Evolutionary conservation across 2,797 vertebrate species (phyloP), one percentile per base, ranked within the genome.

Genomic region (Rousettus madagascariensis): DNA sequence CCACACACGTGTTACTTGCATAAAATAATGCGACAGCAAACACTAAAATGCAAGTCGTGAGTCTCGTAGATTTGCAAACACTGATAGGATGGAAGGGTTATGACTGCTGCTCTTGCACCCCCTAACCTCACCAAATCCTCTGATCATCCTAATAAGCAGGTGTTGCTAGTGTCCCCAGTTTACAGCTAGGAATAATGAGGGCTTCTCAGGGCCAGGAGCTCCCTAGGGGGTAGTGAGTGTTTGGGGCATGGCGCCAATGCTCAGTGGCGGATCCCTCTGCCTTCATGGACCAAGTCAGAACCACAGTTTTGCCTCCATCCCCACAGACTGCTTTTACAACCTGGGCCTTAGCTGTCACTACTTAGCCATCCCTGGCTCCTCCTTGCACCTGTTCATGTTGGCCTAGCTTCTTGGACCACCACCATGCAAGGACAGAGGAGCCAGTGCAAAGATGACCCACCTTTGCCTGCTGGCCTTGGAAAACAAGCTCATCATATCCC

Each of bases 311-410:
- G 26, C 63, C 22, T 26, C 36, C 22, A 8, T 41, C 9, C 4
- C 46, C 8, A 30, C 9, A 20, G 33, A 20, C 46, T 38, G 77
- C 30, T 63, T 24, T 72, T 10, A 4, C 6, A 3, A 38, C 20
- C 13, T 8, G 8, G 30, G 30, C 24, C 51, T 28, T 59, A 41
- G 72, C 24, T 33, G 16, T 22, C 0, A 6, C 20, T 6, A 20
- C 43, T 74, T 22, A 43, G 30, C n/a, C 41, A 49, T 6, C 19
- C 28, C 24, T 33, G 28, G 11, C 72, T n/a, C 33, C 13, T 78
- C 46, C 30, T 28, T 0, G 2, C 33, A 55, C 2, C 28, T 0
- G 0, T 8, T 38, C 28, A 55, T 55, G 65, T 46, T 51, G 68
- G 17, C 33, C 5, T 20, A 72, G 55, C 43, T 28, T 41, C n/a